Percentiles rank a stretch among this genome's conserved stretches.
Conservation (phyloP, 2,888 invertebrate species). For the Salticus scenicus region DNA sequence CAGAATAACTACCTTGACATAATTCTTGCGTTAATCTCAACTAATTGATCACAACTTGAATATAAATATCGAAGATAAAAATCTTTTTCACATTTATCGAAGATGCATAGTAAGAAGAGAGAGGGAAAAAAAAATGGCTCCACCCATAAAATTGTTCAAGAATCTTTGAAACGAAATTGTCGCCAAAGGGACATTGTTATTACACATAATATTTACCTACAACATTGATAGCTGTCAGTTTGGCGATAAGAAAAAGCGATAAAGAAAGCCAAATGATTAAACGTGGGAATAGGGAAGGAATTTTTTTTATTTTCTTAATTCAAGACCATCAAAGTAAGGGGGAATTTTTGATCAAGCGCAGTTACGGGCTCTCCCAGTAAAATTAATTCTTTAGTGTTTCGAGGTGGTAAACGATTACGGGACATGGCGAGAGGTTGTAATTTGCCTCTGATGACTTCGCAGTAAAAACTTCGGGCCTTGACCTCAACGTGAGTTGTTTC, state of each 20-base stretch:
- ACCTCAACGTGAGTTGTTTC: neutral
- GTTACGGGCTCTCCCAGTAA: neutral
- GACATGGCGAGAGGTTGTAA: neutral
- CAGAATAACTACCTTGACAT: slow-evolving; percentile 44
- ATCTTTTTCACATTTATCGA: slow-evolving; percentile 20
- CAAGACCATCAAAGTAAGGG: neutral
- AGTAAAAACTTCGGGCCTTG: neutral
- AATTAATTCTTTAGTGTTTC: slow-evolving; percentile 15
- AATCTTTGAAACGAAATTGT: neutral
- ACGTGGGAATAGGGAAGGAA: neutral
- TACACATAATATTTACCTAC: neutral
- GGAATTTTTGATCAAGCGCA: neutral
- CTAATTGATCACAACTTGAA: slow-evolving; percentile 42
- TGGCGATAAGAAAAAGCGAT: slow-evolving; percentile 6
- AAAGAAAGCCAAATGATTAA: slow-evolving; percentile 15
- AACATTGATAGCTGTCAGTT: neutral
- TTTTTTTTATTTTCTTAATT: neutral
- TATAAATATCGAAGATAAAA: slow-evolving; percentile 35
- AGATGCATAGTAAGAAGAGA: neutral
- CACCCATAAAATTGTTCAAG: slow-evolving; percentile 35
- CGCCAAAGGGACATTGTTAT: neutral
- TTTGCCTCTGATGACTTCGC: neutral
- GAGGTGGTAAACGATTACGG: neutral
- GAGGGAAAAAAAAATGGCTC: slow-evolving; percentile 22
- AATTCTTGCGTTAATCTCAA: slow-evolving; percentile 36